Evolutionary conservation across 2,113 vertebrate genomes (phyloP), one percentile per base, ranked within the genome.

Genomic region (Phyllostomus discolor): DNA sequence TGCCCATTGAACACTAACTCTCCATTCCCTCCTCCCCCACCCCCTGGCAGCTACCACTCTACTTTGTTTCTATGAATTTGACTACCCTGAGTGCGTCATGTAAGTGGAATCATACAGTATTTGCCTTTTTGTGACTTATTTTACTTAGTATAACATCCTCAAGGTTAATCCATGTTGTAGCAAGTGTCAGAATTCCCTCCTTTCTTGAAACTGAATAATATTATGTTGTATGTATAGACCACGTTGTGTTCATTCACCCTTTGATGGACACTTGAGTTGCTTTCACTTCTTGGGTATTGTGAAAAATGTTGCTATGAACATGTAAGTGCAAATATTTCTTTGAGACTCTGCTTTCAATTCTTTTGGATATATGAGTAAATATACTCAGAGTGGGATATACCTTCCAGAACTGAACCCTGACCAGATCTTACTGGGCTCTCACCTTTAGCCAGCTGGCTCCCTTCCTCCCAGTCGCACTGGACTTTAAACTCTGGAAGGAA

Each of bases 31-130:
- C n/a, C 15, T n/a, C 41, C 48, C 7, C 10, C 17, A n/a, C 11
- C 0, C 22, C n/a, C 22, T 3, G 1, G 7, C 43, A 76, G 3
- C 10, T 19, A n/a, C 4, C 1, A 0, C 10, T 48, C 57, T 50
- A 28, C 33, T 43, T 92, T 59, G 50, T 31, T 35, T 62, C 62
- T 69, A 11, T 79, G 24, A 14, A 76, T n/a, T 4, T 17, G 52
- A 70, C 1, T 4, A 24, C 12, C 78, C n/a, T 14, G 50, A 31
- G 52, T 22, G 9, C 33, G n/a, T 62, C n/a, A 19, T 28, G 62
- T 28, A n/a, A n/a, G 62, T 50, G 20, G 28, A n/a, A 69, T 41
- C 50, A n/a, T 10, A 31, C 33, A 59, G 48, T 9, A 33, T 83
- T 35, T 92, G 9, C 26, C 69, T 52, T 89, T 75, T 72, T 72